Conservation (phyloP, 2,797 vertebrate species). For the Gorsachius magnificus region DNA sequence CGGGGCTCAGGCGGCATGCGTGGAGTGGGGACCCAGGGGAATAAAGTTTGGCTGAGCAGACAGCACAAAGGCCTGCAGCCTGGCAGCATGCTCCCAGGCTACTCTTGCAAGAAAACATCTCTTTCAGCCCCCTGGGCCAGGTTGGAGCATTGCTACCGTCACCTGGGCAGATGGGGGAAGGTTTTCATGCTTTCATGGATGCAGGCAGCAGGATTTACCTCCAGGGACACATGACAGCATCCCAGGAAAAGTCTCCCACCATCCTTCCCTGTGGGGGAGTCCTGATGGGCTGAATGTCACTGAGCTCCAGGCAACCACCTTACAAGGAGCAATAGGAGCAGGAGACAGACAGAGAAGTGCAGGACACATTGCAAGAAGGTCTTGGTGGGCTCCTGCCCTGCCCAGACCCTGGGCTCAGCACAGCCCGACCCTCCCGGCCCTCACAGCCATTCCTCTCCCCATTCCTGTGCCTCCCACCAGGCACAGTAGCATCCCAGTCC, state of each 20-base stretch:
- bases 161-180: background rate
- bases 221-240: background rate
- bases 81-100: background rate
- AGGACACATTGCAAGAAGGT: background rate
- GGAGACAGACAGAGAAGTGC: background rate
- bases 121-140: background rate
- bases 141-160: background rate
- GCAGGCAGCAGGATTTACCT: background rate
- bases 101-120: background rate
- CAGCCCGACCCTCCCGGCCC: background rate
- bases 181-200: background rate
- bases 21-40: background rate
- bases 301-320: background rate
- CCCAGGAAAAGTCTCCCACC: background rate
- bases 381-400: background rate
- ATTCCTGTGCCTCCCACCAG: background rate
- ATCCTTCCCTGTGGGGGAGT: background rate
- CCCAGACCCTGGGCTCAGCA: background rate
- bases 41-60: background rate
- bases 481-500: background rate
- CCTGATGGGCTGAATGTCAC: background rate
- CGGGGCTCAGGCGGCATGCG: fast-evolving
- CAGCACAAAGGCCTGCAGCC: background rate
- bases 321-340: background rate
- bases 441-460: background rate